phyloP scores from a whole-genome alignment of 2,888 invertebrate species.

The Cynaeus angustus region DNA sequence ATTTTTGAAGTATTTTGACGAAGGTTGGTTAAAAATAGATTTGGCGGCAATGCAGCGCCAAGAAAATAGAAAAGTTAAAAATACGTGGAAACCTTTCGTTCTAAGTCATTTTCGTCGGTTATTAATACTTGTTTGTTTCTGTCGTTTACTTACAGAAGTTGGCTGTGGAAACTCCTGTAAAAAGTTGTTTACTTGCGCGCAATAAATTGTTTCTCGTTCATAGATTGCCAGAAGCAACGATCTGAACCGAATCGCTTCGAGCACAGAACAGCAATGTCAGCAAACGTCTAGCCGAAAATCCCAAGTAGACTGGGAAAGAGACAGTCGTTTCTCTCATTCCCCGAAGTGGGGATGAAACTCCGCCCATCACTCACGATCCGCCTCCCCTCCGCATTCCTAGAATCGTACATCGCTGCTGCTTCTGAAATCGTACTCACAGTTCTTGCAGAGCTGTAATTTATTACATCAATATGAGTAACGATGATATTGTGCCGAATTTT shows the following conservation, averaged over 20 bases:
- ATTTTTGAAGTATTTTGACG: background rate
- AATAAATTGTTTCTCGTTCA: constrained; percentile 9
- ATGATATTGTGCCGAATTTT: constrained; percentile 16
- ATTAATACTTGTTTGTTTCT: background rate
- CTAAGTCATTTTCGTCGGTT: background rate
- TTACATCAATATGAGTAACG: constrained; percentile 21
- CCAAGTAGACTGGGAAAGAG: constrained; percentile 36
- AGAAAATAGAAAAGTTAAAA: background rate
- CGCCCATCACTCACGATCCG: constrained; percentile 19
- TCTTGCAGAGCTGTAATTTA: constrained; percentile 16
- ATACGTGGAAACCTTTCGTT: background rate
- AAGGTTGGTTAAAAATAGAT: constrained; percentile 9
- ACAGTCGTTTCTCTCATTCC: constrained; percentile 26
- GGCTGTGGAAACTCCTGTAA: background rate
- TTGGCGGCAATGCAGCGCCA: background rate
- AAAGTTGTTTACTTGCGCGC: constrained; percentile 10
- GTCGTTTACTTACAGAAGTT: background rate
- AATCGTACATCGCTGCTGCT: constrained; percentile 3
- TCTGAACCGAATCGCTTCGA: constrained; percentile 30
- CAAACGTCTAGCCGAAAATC: constrained; percentile 23
- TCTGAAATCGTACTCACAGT: background rate
- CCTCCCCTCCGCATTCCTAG: constrained; percentile 11
- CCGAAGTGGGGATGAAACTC: constrained; percentile 17
- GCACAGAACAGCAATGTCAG: constrained; percentile 44
- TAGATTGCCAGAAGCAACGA: constrained; percentile 27